Percentiles rank a stretch among this genome's conserved stretches.
phyloP scores from a whole-genome alignment of 2,113 vertebrate species.

The Colinus virginianus region DNA sequence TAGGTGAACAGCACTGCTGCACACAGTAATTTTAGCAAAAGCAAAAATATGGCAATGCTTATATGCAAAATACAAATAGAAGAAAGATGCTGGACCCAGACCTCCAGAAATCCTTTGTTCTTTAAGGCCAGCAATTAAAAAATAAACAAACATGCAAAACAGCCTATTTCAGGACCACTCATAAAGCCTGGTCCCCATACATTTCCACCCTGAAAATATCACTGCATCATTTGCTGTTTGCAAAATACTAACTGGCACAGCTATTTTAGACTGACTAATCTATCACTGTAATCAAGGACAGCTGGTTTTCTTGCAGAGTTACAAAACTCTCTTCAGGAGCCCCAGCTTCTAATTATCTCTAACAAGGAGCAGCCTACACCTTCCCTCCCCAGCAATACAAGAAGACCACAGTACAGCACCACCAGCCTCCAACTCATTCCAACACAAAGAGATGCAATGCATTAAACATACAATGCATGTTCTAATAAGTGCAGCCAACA shows the following conservation, averaged over 20 bases:
- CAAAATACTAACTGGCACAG: slow-evolving; percentile 25
- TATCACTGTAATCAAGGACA: slow-evolving; percentile 58
- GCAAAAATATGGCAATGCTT: neutral
- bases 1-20: neutral
- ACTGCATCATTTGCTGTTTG: neutral
- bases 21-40: neutral
- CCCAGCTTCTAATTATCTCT: slow-evolving; percentile 63
- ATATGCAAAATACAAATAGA: neutral
- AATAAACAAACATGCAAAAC: neutral
- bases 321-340: slow-evolving; percentile 61
- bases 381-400: slow-evolving; percentile 4
- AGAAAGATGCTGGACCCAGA: neutral
- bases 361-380: slow-evolving; percentile 59
- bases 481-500: slow-evolving; percentile 50
- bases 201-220: slow-evolving; percentile 37
- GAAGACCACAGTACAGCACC: neutral
- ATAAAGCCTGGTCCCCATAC: neutral
- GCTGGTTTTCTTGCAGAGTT: slow-evolving; percentile 55
- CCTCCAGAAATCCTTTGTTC: neutral
- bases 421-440: slow-evolving; percentile 10
- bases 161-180: neutral
- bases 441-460: slow-evolving; percentile 13
- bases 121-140: neutral
- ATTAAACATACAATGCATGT: slow-evolving; percentile 59
- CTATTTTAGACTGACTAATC: slow-evolving; percentile 23